phyloP scores from a whole-genome alignment of 2,888 invertebrate genomes.

The Siphonodentalium dalli region DNA sequence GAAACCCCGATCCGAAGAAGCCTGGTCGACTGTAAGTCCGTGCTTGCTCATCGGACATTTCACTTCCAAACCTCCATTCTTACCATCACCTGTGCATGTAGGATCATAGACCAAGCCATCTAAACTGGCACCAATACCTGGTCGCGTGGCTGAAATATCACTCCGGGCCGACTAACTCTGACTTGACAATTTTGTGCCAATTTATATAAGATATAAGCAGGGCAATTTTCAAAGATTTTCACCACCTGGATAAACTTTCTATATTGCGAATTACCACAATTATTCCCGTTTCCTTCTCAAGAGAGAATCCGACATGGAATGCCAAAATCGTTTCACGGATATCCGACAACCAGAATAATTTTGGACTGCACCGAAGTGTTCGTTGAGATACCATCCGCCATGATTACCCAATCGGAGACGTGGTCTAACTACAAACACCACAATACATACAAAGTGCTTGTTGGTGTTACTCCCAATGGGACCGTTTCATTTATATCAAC shows the following conservation, averaged over 20 bases:
- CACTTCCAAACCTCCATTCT: neutral
- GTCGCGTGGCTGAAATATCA: neutral
- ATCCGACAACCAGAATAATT: conserved; percentile 19
- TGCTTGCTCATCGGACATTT: neutral
- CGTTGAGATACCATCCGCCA: conserved; percentile 17
- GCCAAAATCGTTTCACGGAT: conserved; percentile 8
- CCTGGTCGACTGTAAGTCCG: neutral
- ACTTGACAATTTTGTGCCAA: neutral
- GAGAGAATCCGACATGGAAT: conserved; percentile 7
- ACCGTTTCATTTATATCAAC: conserved; percentile 28
- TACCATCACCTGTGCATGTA: neutral
- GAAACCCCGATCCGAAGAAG: neutral
- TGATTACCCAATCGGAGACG: conserved; percentile 19
- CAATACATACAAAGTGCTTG: conserved; percentile 32
- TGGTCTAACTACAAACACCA: conserved; percentile 35
- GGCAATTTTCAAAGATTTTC: conserved; percentile 17
- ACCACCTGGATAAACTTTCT: conserved; percentile 24
- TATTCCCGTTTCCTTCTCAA: conserved; percentile 16
- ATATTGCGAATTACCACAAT: conserved; percentile 1
- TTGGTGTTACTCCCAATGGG: conserved; percentile 31
- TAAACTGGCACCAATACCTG: conserved; percentile 4
- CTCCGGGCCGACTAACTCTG: neutral
- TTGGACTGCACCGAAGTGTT: conserved; percentile 19
- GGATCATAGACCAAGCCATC: conserved; percentile 5
- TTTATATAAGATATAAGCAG: too few species aligned